phyloP scores from a whole-genome alignment of 2,113 vertebrate genomes.

The Phycodurus eques region DNA sequence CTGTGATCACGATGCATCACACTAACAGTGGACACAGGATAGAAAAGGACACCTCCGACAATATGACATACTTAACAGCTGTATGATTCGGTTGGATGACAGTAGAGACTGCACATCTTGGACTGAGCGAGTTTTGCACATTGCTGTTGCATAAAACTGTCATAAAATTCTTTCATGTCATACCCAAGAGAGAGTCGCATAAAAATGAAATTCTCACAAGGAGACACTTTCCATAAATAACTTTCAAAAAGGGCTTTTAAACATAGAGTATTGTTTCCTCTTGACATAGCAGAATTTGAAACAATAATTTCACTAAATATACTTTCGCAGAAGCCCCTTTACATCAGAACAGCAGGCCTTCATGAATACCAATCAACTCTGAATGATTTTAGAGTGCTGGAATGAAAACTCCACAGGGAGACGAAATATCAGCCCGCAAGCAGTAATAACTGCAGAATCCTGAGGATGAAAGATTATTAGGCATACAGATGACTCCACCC shows the following conservation, averaged over 20 bases:
- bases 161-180: constrained; percentile 22
- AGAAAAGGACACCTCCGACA: constrained; percentile 38
- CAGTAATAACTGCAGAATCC: constrained; percentile 19
- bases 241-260: constrained; percentile 12
- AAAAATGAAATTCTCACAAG: constrained; percentile 13
- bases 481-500: constrained; percentile 17
- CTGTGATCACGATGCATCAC: constrained; percentile 48
- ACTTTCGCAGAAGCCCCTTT: constrained; percentile 12
- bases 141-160: constrained; percentile 1
- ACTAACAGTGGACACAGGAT: constrained; percentile 29
- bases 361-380: constrained; percentile 46
- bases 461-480: constrained; percentile 30
- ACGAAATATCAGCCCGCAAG: constrained; percentile 22
- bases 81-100: constrained; percentile 39
- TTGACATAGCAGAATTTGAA: constrained; percentile 19
- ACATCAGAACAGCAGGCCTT: constrained; percentile 11
- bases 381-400: constrained; percentile 22
- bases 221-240: constrained; percentile 33
- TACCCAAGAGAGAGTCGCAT: constrained; percentile 4
- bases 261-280: constrained; percentile 22
- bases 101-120: constrained; percentile 13
- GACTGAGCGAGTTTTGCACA: neutral
- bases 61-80: constrained; percentile 40
- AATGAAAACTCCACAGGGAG: constrained; percentile 35
- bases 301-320: constrained; percentile 21